These are phyloP conservation scores for Operophtera brumata DNA, from an alignment of 2,888 invertebrate species.

Conservation along the genomic window DNA sequence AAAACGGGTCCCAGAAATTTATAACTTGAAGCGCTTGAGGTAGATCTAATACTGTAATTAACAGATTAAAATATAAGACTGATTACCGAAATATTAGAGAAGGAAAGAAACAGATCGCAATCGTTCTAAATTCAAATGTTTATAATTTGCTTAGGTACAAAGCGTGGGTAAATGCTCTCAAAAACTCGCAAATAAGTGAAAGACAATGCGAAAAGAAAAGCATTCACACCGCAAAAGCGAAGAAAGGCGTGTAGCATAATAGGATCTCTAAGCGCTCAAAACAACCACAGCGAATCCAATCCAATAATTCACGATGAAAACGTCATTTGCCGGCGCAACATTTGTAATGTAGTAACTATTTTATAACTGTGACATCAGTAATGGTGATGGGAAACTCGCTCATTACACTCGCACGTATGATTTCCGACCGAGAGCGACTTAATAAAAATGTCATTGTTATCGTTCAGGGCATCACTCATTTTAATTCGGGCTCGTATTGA, in stretches of 20 bases:
- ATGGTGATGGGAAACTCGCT: conserved; percentile 37
- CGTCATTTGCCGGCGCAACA: conserved; percentile 22
- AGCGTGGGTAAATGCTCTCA: conserved; percentile 14
- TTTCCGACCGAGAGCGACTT: conserved; percentile 37
- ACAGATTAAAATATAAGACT: conserved; percentile 10
- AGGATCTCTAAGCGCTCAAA: conserved; percentile 24
- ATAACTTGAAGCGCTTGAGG: conserved; percentile 43
- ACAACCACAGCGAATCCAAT: conserved; percentile 23
- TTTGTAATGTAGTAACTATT: conserved; percentile 11
- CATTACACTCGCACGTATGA: conserved; percentile 36
- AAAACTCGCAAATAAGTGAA: conserved; percentile 6
- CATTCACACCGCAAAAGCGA: conserved; percentile 18
- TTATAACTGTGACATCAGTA: conserved; percentile 3
- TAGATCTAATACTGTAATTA: conserved; percentile 27
- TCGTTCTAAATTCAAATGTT: conserved; percentile 14
- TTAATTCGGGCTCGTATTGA: conserved; percentile 54
- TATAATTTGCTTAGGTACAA: not conserved
- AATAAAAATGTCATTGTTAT: conserved; percentile 62
- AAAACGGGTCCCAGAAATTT: conserved; percentile 45
- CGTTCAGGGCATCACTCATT: conserved; percentile 65
- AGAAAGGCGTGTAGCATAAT: conserved; percentile 10
- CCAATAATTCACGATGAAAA: conserved; percentile 28
- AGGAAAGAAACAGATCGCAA: conserved; percentile 12
- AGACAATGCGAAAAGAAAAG: conserved; percentile 19
- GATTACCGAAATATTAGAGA: not conserved